phyloP scores from a whole-genome alignment of 1,140 invertebrate genomes.

The Lordiphosa clarofinis region DNA sequence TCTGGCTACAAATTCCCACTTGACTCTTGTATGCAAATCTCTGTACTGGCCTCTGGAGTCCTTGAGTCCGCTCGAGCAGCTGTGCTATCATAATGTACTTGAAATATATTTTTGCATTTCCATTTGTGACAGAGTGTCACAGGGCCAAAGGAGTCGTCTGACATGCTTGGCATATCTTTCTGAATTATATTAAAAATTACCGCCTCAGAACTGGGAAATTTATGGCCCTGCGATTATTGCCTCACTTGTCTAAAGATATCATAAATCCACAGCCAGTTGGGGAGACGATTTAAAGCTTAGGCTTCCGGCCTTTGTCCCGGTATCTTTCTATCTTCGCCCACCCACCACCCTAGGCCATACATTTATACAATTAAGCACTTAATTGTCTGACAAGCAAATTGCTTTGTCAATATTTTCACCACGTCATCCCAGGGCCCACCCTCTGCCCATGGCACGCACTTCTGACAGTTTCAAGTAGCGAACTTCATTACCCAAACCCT shows the following conservation, averaged over 20 bases:
- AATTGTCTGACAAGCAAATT: constrained; percentile 78
- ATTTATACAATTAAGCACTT: constrained; percentile 78
- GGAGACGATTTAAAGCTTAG: constrained; percentile 33
- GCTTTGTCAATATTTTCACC: constrained; percentile 77
- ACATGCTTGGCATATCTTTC: constrained; percentile 57
- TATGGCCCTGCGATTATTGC: no score
- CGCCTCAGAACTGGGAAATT: constrained; percentile 58
- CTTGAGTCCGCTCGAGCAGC: constrained; percentile 43
- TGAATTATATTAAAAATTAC: constrained; percentile 72
- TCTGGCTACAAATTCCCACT: constrained; percentile 26
- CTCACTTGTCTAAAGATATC: constrained; percentile 68
- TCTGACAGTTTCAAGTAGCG: constrained; percentile 72
- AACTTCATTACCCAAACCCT: constrained; percentile 67
- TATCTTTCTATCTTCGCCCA: not conserved
- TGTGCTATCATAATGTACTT: constrained; percentile 56
- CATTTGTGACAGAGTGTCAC: constrained; percentile 70
- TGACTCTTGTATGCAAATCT: constrained; percentile 48
- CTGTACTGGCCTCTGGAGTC: constrained; percentile 35
- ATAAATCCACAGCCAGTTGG: constrained; percentile 57
- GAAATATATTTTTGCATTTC: constrained; percentile 66
- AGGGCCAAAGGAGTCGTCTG: constrained; percentile 48
- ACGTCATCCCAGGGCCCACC: constrained; percentile 49
- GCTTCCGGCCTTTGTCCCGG: constrained; percentile 28
- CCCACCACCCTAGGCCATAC: constrained; percentile 43
- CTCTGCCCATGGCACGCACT: constrained; percentile 18